Conservation (phyloP, 2,888 invertebrate species). For the Timandra comae region DNA sequence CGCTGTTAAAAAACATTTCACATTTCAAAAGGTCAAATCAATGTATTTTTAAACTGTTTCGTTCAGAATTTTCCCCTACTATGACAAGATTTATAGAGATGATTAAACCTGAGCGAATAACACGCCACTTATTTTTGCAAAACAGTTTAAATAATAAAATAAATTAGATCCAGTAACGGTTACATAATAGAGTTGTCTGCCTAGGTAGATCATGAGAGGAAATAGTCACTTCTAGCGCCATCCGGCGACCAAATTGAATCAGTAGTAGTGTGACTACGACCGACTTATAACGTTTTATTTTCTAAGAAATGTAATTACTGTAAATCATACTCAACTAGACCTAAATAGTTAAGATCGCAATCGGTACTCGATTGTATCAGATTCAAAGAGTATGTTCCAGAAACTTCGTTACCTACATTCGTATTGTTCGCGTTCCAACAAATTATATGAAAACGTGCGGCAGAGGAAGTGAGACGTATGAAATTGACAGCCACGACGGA, state of each 20-base stretch:
- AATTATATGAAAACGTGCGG: constrained; percentile 42
- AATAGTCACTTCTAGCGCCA: constrained; percentile 52
- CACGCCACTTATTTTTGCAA: too few species aligned
- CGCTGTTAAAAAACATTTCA: too few species aligned
- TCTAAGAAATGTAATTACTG: constrained; percentile 15
- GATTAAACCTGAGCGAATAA: too few species aligned
- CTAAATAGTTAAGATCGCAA: too few species aligned
- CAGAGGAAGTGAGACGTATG: constrained; percentile 50
- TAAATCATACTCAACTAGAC: neutral
- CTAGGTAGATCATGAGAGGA: constrained; percentile 37
- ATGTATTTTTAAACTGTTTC: too few species aligned
- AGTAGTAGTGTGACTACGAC: constrained; percentile 22
- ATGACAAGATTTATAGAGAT: too few species aligned
- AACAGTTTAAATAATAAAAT: too few species aligned
- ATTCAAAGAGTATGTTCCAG: too few species aligned
- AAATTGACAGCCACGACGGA: constrained; percentile 53
- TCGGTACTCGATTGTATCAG: too few species aligned
- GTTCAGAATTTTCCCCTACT: too few species aligned
- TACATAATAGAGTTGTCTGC: constrained; percentile 22
- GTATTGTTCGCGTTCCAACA: constrained; percentile 40
- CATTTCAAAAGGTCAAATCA: too few species aligned
- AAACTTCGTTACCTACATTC: constrained; percentile 4
- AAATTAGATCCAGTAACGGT: constrained; percentile 2
- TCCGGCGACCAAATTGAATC: constrained; percentile 52
- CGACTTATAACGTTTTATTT: constrained; percentile 27